Conservation (phyloP, 2,113 vertebrate species). For the Eonycteris spelaea region DNA sequence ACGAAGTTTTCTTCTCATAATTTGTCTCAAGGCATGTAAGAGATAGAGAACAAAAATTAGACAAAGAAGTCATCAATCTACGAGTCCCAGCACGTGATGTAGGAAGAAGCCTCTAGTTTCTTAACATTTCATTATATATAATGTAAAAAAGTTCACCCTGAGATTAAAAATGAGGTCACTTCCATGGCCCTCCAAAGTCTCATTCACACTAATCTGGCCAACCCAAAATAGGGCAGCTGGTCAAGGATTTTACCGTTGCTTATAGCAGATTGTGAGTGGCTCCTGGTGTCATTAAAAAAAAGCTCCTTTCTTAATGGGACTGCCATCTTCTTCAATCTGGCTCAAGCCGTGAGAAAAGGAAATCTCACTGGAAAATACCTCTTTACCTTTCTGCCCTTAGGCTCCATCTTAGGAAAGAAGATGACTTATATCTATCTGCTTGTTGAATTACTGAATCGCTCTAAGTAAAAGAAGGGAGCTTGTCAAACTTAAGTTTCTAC, state of each 20-base stretch:
- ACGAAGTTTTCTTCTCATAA: not conserved
- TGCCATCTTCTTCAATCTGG: not conserved
- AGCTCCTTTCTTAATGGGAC: not conserved
- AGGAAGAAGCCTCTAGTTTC: not conserved
- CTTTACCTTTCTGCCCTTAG: not conserved
- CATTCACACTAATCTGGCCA: not conserved
- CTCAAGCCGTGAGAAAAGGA: not conserved
- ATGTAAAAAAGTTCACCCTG: not conserved
- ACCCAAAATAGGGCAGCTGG: not conserved
- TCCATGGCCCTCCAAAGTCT: not conserved
- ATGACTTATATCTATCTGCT: not conserved
- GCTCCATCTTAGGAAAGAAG: not conserved
- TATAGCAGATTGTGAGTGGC: not conserved
- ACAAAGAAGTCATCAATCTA: not conserved
- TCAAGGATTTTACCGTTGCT: not conserved
- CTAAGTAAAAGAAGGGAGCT: not conserved
- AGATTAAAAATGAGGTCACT: not conserved
- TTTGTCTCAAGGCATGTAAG: not conserved
- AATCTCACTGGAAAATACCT: not conserved
- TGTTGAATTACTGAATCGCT: not conserved
- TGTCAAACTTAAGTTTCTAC: not conserved
- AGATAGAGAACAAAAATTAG: not conserved
- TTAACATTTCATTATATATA: not conserved
- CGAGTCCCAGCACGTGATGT: not conserved
- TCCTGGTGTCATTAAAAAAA: not conserved